phyloP scores from a whole-genome alignment of 2,113 vertebrate genomes.

The Phaetusa simplex region DNA sequence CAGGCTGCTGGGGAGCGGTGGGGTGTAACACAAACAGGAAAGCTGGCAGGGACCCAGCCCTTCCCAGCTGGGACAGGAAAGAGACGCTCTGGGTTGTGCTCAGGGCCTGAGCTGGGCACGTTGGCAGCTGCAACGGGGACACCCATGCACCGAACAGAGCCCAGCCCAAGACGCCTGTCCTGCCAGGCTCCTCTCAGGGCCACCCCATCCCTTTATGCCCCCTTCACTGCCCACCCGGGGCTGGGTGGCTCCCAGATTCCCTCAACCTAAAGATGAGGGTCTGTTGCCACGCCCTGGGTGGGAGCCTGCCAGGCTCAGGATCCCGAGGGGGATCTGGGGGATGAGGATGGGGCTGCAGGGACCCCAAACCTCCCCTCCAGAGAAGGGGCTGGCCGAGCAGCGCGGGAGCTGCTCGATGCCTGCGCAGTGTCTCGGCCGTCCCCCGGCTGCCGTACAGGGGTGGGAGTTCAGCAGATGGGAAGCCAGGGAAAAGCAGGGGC shows the following conservation, averaged over 20 bases:
- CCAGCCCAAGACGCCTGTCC: accelerated
- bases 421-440: neutral
- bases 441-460: neutral
- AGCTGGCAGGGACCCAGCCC: neutral
- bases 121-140: neutral
- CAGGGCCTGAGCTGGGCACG: accelerated
- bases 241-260: neutral
- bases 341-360: neutral
- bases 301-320: neutral
- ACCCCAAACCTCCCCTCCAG: too few relatives aligned
- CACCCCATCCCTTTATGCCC: neutral
- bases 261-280: neutral
- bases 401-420: neutral
- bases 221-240: neutral
- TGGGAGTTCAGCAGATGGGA: neutral
- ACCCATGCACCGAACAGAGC: neutral
- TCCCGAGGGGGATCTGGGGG: too few relatives aligned
- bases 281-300: too few relatives aligned
- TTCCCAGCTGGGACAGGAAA: slow-evolving; percentile 37
- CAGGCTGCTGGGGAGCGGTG: neutral
- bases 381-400: neutral
- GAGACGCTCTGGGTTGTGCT: neutral
- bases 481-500: neutral
- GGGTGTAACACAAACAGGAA: slow-evolving; percentile 43
- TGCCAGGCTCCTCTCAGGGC: neutral